Evolutionary conservation across 1,140 invertebrate genomes (phyloP).

Genomic region (Drosophila auraria): DNA sequence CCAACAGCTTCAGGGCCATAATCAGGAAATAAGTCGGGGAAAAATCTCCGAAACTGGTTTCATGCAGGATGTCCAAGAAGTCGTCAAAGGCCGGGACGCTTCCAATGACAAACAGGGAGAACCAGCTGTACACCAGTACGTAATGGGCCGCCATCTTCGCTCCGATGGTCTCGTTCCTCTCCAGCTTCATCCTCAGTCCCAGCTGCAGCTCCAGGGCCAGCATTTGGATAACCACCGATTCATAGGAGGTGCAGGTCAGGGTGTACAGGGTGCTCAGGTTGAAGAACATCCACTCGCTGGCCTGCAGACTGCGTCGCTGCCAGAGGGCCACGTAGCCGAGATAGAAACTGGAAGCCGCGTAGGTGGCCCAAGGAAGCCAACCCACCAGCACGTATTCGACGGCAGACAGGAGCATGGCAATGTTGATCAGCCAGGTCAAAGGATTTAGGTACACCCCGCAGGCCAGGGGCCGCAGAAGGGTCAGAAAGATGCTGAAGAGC

Average conservation of each 20-base stretch:
- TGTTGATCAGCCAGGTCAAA: constrained; percentile 33
- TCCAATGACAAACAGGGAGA: constrained; percentile 49
- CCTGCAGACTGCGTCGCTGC: constrained; percentile 2
- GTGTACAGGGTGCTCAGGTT: constrained; percentile 53
- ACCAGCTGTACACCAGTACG: constrained; percentile 54
- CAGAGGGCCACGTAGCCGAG: constrained; percentile 17
- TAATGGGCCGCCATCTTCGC: constrained; percentile 18
- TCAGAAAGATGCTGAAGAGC: constrained; percentile 34
- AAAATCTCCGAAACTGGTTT: constrained; percentile 34
- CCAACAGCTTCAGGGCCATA: constrained; percentile 33
- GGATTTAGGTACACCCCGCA: neutral
- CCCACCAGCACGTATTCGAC: constrained; percentile 9
- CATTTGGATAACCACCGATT: constrained; percentile 53
- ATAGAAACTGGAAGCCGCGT: constrained; percentile 31
- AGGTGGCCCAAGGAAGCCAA: constrained; percentile 5
- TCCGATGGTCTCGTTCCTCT: neutral
- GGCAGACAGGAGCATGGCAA: constrained; percentile 9
- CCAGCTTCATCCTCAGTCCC: constrained; percentile 26
- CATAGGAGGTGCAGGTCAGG: constrained; percentile 50
- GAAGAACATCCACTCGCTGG: constrained; percentile 21
- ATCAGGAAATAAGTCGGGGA: constrained; percentile 13
- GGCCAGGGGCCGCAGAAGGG: constrained; percentile 29
- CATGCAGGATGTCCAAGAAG: constrained; percentile 18
- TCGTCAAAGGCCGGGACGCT: constrained; percentile 25
- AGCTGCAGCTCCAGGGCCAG: constrained; percentile 49